Conservation (phyloP, 2,113 vertebrate genomes). For the Sarotherodon lohbergeri region DNA sequence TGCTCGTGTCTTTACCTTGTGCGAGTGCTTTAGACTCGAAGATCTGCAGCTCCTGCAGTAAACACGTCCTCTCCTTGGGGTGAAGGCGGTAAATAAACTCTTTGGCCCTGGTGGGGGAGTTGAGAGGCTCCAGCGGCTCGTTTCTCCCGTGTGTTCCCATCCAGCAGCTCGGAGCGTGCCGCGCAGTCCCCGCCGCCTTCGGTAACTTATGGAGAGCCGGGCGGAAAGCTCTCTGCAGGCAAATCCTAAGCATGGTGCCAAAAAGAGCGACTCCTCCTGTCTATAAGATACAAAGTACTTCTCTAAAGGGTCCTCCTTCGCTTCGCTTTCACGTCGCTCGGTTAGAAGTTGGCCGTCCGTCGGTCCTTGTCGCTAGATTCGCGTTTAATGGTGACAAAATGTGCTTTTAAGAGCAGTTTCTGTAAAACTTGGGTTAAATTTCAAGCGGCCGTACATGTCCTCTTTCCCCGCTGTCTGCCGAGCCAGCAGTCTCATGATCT, state of each 20-base stretch:
- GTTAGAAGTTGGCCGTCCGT: neutral
- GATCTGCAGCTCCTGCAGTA: conserved; percentile 86
- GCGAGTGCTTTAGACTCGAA: conserved; percentile 89
- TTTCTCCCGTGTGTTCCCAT: conserved; percentile 85
- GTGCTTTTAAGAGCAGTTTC: neutral
- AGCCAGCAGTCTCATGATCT: neutral
- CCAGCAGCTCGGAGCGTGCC: conserved; percentile 28
- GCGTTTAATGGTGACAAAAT: neutral
- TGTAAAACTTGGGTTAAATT: neutral
- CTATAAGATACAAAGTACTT: neutral
- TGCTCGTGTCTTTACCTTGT: conserved; percentile 76
- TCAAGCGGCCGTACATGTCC: neutral
- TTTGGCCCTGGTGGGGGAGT: conserved; percentile 80
- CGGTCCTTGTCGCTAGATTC: neutral
- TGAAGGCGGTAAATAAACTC: conserved; percentile 93
- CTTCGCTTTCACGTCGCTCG: neutral
- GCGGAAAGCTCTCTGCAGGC: conserved; percentile 38
- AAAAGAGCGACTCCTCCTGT: neutral
- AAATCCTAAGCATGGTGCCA: conserved; percentile 25
- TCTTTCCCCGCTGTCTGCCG: neutral
- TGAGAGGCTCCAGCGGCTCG: conserved; percentile 85
- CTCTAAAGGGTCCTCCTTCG: neutral
- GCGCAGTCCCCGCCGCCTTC: neutral
- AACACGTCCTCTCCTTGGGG: conserved; percentile 80
- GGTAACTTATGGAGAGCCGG: conserved; percentile 5